phyloP scores from a whole-genome alignment of 2,113 vertebrate genomes.

The Rhinopomastus cyanomelas region DNA sequence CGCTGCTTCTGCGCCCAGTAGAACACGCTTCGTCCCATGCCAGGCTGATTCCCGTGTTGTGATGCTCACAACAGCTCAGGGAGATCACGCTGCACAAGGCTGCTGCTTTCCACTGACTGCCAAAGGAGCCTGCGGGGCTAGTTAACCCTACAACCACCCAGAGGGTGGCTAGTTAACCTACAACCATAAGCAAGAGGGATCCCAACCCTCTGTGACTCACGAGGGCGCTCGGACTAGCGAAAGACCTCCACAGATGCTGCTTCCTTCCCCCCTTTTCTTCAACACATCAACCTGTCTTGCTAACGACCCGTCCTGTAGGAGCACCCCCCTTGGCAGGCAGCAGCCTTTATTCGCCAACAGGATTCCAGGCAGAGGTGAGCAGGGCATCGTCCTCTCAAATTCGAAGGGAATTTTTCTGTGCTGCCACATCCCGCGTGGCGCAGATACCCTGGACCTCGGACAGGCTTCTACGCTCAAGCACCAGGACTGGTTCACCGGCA shows the following conservation, averaged over 20 bases:
- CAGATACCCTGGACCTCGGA: too few species aligned
- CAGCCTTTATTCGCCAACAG: neutral
- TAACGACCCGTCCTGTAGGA: neutral
- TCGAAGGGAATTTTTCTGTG: neutral
- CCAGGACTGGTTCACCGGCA: neutral
- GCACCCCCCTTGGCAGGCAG: too few species aligned
- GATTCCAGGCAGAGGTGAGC: neutral
- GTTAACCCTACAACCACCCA: too few species aligned
- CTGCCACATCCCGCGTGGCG: neutral
- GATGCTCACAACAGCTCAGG: neutral
- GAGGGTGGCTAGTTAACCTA: too few species aligned
- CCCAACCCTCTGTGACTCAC: neutral
- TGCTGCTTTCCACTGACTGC: neutral
- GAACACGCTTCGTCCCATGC: neutral
- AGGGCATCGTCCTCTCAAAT: neutral
- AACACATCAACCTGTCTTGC: neutral
- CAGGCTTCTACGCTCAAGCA: too few species aligned
- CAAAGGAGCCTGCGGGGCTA: neutral
- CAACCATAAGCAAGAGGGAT: too few species aligned
- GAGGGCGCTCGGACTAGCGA: neutral
- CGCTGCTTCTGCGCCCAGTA: neutral
- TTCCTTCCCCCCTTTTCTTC: neutral
- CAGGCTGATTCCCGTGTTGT: too few species aligned
- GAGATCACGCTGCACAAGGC: neutral
- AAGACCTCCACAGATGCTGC: neutral